phyloP scores from a whole-genome alignment of 1,140 invertebrate genomes.

The Trissolcus basalis region DNA sequence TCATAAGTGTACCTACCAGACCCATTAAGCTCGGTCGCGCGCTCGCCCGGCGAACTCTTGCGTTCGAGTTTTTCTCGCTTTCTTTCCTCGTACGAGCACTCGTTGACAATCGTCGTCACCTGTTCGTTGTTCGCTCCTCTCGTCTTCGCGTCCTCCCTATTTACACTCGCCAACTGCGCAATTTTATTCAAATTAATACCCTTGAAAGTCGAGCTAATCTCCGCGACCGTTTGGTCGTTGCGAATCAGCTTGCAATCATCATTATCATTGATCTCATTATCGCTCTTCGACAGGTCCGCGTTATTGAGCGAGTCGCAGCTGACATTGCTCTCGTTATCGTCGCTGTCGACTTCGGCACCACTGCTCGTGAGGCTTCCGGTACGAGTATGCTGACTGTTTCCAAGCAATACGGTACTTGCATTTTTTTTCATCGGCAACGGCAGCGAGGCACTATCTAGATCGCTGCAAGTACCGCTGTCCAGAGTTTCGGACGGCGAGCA shows the following conservation, averaged over 20 bases:
- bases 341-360: slow-evolving; percentile 79
- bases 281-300: slow-evolving; percentile 74
- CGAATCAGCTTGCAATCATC: background rate
- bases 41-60: slow-evolving; percentile 69
- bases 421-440: slow-evolving; percentile 82
- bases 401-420: slow-evolving; percentile 57
- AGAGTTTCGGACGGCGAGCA: slow-evolving; percentile 86
- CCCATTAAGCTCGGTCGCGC: slow-evolving; percentile 67
- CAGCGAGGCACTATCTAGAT: slow-evolving; percentile 84
- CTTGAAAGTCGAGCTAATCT: slow-evolving; percentile 10
- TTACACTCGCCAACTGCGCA: background rate
- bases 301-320: slow-evolving; percentile 84
- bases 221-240: no score
- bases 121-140: background rate
- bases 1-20: slow-evolving; percentile 79
- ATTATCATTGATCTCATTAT: slow-evolving; percentile 8
- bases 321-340: slow-evolving; percentile 83
- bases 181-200: slow-evolving; percentile 23
- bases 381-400: slow-evolving; percentile 71
- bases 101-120: slow-evolving; percentile 75
- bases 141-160: background rate
- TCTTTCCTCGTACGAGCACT: slow-evolving; percentile 82
- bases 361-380: slow-evolving; percentile 77
- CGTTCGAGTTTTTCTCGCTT: slow-evolving; percentile 67
- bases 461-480: slow-evolving; percentile 89